Percentiles rank a stretch among this genome's conserved stretches.
phyloP scores from a whole-genome alignment of 2,113 vertebrate genomes.

The Gnathonemus longibarbis region DNA sequence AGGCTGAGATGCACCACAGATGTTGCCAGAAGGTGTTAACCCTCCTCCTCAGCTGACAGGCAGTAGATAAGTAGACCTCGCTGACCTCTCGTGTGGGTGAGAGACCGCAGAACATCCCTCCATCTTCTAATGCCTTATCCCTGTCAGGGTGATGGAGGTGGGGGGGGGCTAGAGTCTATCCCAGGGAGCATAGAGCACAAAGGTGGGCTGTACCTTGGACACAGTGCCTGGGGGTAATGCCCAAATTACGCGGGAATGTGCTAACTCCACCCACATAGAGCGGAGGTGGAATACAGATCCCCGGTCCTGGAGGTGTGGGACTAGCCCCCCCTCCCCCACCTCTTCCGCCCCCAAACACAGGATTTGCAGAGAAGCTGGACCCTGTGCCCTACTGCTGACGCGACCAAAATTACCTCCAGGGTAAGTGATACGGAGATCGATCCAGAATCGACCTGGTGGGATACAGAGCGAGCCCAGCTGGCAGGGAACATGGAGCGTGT shows the following conservation, averaged over 20 bases:
- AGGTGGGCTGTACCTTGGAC: neutral
- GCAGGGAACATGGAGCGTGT: neutral
- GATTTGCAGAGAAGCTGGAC: too few species aligned
- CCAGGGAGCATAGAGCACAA: neutral
- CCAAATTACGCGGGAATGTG: neutral
- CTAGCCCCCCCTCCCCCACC: neutral
- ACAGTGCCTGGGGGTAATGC: neutral
- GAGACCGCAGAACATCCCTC: neutral
- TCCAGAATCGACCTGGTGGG: neutral
- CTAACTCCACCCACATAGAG: neutral
- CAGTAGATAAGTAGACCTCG: neutral
- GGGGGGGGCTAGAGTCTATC: neutral
- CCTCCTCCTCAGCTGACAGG: neutral
- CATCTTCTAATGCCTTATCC: neutral
- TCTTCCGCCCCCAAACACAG: neutral
- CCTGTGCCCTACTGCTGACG: neutral
- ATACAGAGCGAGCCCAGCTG: neutral
- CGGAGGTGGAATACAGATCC: neutral
- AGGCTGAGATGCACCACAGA: neutral
- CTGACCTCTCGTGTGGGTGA: neutral
- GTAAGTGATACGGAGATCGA: neutral
- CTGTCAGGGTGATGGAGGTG: neutral
- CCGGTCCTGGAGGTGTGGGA: neutral
- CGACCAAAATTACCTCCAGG: neutral
- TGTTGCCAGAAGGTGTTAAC: neutral